Evolutionary conservation across 2,888 invertebrate species (phyloP).

Genomic region (Metallyticus violacea): DNA sequence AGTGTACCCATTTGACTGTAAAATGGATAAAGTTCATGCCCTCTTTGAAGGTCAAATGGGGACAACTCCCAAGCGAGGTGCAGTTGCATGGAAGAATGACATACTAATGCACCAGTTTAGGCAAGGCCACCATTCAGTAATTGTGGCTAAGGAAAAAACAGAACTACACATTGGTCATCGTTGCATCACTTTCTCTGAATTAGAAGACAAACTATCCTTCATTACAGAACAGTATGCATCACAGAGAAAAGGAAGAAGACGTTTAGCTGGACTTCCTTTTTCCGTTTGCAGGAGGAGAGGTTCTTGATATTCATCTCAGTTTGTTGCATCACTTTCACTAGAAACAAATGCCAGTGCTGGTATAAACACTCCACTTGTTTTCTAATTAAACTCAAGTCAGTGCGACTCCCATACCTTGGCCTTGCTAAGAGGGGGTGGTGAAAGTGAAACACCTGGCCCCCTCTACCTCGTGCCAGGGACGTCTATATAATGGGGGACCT

Average conservation of each 20-base stretch:
- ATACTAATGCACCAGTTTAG: not conserved
- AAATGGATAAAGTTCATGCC: no score
- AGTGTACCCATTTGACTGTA: no score
- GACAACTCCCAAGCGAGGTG: not conserved
- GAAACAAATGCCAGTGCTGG: no score
- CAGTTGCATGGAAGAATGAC: no score
- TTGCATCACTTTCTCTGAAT: not conserved
- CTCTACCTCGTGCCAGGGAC: conserved; percentile 15
- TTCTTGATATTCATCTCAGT: not conserved
- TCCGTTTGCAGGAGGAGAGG: not conserved
- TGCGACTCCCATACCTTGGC: conserved; percentile 3
- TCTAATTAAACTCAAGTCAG: not conserved
- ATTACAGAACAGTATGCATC: not conserved
- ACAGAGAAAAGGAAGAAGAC: not conserved
- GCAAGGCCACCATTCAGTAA: no score
- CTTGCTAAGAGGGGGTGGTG: conserved; percentile 15
- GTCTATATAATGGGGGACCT: conserved; percentile 21
- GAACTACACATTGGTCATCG: no score
- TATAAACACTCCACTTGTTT: not conserved
- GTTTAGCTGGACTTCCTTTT: not conserved
- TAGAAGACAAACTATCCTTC: not conserved
- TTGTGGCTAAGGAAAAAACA: no score
- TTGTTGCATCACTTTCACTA: not conserved
- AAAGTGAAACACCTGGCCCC: conserved; percentile 5
- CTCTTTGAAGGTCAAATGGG: no score